Evolutionary conservation across 2,797 vertebrate genomes (phyloP), one percentile per base, ranked within the genome.

Genomic region (Muscicapa comitata): DNA sequence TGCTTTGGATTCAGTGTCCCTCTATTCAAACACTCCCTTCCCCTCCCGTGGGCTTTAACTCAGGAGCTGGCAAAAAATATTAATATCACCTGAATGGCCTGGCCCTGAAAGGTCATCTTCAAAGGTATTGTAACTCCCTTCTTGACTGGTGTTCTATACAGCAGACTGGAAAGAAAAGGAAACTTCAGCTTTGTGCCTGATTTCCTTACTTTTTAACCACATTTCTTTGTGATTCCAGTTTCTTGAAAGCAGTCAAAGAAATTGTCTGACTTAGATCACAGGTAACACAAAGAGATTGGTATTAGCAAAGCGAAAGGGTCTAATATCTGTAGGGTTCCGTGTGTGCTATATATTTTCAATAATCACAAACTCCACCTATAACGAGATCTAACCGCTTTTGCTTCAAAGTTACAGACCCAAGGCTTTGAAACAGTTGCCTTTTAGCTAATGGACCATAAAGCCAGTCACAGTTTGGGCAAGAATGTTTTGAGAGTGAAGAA

Each of bases 341-440:
- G 70, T 59, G 82, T 86, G 62, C 85, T 90, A 70, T 47, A 70
- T 75, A 91, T 91, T 96, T 94, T 96, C 87, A 86, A 48, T 83
- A 86, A 80, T 76, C 59, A 67, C 83, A 81, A 83, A 88, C 68
- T 93, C 81, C 66, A 72, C 58, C 70, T 55, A 33, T 72, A 80
- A 62, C 20, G 17, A 92, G 58, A 75, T 86, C 81, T 91, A 54
- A 90, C 88, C 72, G 90, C 90, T 96, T 92, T 87, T 72, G 43
- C 84, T 94, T 93, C 86, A 91, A 95, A 95, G 84, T 65, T 35
- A 62, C 43, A 65, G 75, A 79, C 35, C 42, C 40, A 51, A 61
- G 2, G 4, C 84, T 95, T 93, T 88, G 62, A 95, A 91, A 86
- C 9, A 20, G 61, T 79, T 74, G 50, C 47, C 47, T 92, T 94